Evolutionary conservation across 37 sponge, comb jelly and placozoan genomes (phyloP).

Genomic region (Tethya wilhelma): DNA sequence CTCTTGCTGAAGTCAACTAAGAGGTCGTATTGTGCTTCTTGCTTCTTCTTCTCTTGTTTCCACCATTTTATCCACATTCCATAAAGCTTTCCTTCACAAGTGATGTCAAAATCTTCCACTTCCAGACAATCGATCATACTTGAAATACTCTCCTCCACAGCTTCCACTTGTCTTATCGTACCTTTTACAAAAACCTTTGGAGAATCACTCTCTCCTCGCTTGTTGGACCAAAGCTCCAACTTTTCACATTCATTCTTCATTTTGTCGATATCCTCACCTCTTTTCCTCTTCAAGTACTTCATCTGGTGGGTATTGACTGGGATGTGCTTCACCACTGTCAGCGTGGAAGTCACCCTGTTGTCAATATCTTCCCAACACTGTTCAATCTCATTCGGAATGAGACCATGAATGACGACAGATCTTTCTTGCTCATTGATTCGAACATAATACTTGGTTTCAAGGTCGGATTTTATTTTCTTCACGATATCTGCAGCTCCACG

Average conservation of each 20-base stretch:
- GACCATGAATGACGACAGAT: slow-evolving; percentile 29
- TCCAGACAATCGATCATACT: not conserved
- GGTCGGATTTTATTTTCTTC: not conserved
- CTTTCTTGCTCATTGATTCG: slow-evolving; percentile 13
- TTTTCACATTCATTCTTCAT: slow-evolving; percentile 22
- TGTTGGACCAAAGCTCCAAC: too few species aligned
- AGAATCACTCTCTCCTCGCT: too few species aligned
- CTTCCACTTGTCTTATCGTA: slow-evolving; percentile 23
- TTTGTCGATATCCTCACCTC: slow-evolving; percentile 17
- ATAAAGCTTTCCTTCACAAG: not conserved
- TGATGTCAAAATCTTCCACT: slow-evolving; percentile 16
- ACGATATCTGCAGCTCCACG: not conserved
- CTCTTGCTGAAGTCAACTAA: slow-evolving; percentile 32
- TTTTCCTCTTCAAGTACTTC: slow-evolving; percentile 2
- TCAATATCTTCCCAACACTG: slow-evolving; percentile 34
- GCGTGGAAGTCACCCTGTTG: slow-evolving; percentile 2
- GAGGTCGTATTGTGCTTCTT: slow-evolving; percentile 17
- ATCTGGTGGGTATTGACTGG: slow-evolving; percentile 14
- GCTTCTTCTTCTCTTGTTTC: slow-evolving; percentile 26
- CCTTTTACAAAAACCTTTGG: slow-evolving; percentile 34
- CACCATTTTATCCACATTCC: slow-evolving; percentile 53
- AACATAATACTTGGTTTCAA: slow-evolving; percentile 39
- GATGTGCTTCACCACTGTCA: slow-evolving; percentile 14
- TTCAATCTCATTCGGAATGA: slow-evolving; percentile 26
- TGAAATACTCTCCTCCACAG: slow-evolving; percentile 9